Percentiles rank a stretch among this genome's conserved stretches.
Conservation (phyloP, 2,888 invertebrate genomes). For the Pogonocherus hispidulus region DNA sequence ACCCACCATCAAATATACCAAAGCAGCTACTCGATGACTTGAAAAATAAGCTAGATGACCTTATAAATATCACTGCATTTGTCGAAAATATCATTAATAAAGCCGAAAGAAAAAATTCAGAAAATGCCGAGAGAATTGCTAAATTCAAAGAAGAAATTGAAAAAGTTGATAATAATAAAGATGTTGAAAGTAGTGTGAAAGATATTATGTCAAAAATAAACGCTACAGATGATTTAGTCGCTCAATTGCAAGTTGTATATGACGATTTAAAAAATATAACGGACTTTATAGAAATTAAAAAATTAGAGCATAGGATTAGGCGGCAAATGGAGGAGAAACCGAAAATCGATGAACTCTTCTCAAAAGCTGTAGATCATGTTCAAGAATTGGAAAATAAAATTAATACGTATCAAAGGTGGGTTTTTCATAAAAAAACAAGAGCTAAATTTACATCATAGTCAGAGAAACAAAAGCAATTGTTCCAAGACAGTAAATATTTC, state of each 20-base stretch:
- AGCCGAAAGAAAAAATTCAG: slow-evolving; percentile 51
- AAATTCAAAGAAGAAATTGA: slow-evolving; percentile 49
- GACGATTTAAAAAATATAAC: slow-evolving; percentile 46
- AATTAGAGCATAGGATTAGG: slow-evolving; percentile 65
- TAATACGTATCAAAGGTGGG: slow-evolving; percentile 63
- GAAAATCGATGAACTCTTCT: slow-evolving; percentile 67
- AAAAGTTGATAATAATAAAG: slow-evolving; percentile 51
- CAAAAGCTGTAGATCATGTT: slow-evolving; percentile 69
- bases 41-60: slow-evolving; percentile 50
- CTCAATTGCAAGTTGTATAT: slow-evolving; percentile 52
- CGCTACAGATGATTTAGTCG: slow-evolving; percentile 50
- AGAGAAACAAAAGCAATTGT: no score
- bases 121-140: slow-evolving; percentile 48
- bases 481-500: no score
- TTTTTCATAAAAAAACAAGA: no score
- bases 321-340: slow-evolving; percentile 50
- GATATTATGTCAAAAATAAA: slow-evolving; percentile 47
- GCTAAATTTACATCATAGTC: no score
- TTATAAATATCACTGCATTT: slow-evolving; percentile 49
- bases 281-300: slow-evolving; percentile 59
- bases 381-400: slow-evolving; percentile 69
- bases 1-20: slow-evolving; percentile 47
- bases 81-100: slow-evolving; percentile 47
- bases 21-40: slow-evolving; percentile 53
- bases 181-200: slow-evolving; percentile 43